A percentile compares a stretch with the other conserved stretches of the same genome.
These are phyloP conservation scores for Eristalinus aeneus DNA, from an alignment of 2,888 invertebrate species.

Conservation along the genomic window DNA sequence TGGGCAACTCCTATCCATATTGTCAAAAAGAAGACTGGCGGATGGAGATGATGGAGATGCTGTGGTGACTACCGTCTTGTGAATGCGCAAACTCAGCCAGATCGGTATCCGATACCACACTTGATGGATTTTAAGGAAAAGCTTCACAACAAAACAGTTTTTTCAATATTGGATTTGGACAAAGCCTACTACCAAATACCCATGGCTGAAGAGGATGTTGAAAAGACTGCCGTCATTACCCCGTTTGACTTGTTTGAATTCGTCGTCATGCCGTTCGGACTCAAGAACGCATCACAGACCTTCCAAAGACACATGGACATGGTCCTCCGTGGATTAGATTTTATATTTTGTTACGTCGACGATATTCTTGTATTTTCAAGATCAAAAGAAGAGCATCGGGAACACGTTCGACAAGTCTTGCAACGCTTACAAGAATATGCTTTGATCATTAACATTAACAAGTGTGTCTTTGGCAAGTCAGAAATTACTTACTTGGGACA, in stretches of 20 bases:
- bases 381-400: background rate
- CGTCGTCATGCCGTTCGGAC: no score
- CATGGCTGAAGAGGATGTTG: no score
- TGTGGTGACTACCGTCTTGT: background rate
- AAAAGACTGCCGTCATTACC: no score
- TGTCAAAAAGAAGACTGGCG: slow-evolving; percentile 9
- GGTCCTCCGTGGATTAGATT: background rate
- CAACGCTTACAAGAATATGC: background rate
- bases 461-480: no score
- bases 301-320: no score
- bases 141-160: background rate
- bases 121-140: background rate
- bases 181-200: no score
- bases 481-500: background rate
- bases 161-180: background rate
- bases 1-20: no score
- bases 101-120: background rate
- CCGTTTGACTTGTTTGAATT: no score
- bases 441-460: background rate
- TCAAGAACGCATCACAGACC: no score
- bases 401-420: background rate
- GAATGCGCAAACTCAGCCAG: background rate
- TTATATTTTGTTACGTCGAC: no score
- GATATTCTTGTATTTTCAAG: background rate
- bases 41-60: background rate